These are phyloP conservation scores for Arvicanthis niloticus DNA, from an alignment of 2,113 vertebrate genomes.

Conservation along the genomic window DNA sequence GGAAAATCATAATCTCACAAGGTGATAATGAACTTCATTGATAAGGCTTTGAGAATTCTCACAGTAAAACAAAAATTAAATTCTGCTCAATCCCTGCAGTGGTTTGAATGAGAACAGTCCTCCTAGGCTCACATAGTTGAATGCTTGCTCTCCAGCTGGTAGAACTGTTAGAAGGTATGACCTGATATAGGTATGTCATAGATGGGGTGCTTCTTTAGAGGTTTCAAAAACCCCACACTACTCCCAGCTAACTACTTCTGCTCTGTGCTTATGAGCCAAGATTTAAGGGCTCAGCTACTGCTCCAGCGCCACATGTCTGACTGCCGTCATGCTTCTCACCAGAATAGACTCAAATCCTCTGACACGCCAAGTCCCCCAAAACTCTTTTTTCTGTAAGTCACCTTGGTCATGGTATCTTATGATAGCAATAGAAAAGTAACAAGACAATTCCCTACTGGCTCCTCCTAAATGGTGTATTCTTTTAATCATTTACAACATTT, in stretches of 20 bases:
- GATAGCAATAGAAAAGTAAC: background rate
- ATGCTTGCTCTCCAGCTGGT: background rate
- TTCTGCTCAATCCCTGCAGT: background rate
- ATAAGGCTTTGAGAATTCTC: background rate
- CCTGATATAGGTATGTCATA: background rate
- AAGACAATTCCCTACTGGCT: background rate
- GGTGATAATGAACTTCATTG: background rate
- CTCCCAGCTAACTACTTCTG: background rate
- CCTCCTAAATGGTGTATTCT: background rate
- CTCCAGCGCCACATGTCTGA: background rate
- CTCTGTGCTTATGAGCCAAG: background rate
- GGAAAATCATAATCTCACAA: background rate
- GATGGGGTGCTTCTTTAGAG: background rate
- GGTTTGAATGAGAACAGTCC: background rate
- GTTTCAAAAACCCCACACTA: background rate
- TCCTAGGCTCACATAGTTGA: background rate
- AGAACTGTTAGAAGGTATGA: background rate
- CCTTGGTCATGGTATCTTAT: background rate
- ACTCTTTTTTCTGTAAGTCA: background rate
- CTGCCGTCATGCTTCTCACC: background rate
- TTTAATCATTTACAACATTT: conserved; percentile 29
- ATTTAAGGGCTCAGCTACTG: background rate
- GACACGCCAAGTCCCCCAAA: background rate
- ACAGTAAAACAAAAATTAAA: conserved; percentile 26
- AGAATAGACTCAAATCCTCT: background rate